These are phyloP conservation scores for Sclerodermus sp. DNA, from an alignment of 2,888 invertebrate genomes.

Conservation along the genomic window DNA sequence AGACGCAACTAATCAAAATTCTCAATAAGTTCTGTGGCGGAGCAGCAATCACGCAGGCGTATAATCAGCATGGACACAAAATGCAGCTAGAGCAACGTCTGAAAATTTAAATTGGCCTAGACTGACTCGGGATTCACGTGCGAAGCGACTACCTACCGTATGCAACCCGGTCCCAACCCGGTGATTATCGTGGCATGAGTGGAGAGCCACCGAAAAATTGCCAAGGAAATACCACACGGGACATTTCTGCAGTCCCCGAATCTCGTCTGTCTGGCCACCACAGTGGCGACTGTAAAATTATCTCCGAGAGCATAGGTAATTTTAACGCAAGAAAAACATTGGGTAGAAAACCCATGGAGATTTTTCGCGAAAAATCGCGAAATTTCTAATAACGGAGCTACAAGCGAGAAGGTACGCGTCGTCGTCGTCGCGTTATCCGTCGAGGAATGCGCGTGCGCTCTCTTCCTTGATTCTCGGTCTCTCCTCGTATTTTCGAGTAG, in stretches of 20 bases:
- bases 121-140: slow-evolving; percentile 25
- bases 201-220: slow-evolving; percentile 51
- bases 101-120: slow-evolving; percentile 50
- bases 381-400: no score
- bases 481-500: no score
- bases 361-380: no score
- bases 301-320: no score
- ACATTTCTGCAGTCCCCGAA: slow-evolving; percentile 33
- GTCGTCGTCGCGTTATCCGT: no score
- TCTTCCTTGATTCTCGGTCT: no score
- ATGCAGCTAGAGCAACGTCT: slow-evolving; percentile 29
- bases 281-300: no score
- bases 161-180: slow-evolving; percentile 23
- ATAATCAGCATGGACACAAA: slow-evolving; percentile 38
- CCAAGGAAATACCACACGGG: slow-evolving; percentile 35
- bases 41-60: slow-evolving; percentile 37
- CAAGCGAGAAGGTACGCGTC: no score
- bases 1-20: slow-evolving; percentile 35
- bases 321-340: no score
- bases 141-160: slow-evolving; percentile 25
- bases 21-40: slow-evolving; percentile 32
- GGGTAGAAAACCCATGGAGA: no score
- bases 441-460: no score
- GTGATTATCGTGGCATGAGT: slow-evolving; percentile 39
- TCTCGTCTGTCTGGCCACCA: no score